A percentile compares a stretch with the other conserved stretches of the same genome.
phyloP scores from a whole-genome alignment of 2,888 invertebrate species.

The Mesorhabditis sp. region DNA sequence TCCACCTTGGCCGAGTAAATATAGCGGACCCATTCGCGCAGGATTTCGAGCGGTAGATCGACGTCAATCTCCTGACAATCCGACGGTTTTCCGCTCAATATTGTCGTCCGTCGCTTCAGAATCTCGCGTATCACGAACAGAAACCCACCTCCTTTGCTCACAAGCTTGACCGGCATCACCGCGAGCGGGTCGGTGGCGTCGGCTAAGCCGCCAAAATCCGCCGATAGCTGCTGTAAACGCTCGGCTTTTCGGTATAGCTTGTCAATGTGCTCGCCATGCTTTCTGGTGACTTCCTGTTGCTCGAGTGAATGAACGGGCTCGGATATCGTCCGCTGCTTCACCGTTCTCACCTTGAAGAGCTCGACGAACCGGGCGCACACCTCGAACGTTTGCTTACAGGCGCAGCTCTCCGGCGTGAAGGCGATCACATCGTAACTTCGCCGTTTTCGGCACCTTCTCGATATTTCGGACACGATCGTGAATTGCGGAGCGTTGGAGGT shows the following conservation, averaged over 20 bases:
- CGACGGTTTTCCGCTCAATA: neutral
- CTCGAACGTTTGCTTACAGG: constrained; percentile 4
- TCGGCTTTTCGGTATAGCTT: neutral
- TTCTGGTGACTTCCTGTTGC: neutral
- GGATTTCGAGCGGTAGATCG: neutral
- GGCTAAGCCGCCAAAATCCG: neutral
- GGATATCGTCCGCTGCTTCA: neutral
- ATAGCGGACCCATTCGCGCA: neutral
- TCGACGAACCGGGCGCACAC: neutral
- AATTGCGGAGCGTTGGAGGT: neutral
- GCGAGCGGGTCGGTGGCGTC: neutral
- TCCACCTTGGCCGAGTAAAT: neutral
- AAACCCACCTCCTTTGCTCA: neutral
- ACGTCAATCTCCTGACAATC: neutral
- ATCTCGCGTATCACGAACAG: neutral
- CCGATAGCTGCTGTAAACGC: neutral
- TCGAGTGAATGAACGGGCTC: neutral
- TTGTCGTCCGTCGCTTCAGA: neutral
- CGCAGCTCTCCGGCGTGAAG: neutral
- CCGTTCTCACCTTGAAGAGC: neutral
- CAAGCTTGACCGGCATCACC: neutral
- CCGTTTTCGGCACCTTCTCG: neutral
- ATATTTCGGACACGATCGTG: neutral
- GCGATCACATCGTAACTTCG: constrained; percentile 6
- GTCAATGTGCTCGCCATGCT: neutral